Conservation (phyloP, 1,140 invertebrate genomes). For the Papilio machaon region DNA sequence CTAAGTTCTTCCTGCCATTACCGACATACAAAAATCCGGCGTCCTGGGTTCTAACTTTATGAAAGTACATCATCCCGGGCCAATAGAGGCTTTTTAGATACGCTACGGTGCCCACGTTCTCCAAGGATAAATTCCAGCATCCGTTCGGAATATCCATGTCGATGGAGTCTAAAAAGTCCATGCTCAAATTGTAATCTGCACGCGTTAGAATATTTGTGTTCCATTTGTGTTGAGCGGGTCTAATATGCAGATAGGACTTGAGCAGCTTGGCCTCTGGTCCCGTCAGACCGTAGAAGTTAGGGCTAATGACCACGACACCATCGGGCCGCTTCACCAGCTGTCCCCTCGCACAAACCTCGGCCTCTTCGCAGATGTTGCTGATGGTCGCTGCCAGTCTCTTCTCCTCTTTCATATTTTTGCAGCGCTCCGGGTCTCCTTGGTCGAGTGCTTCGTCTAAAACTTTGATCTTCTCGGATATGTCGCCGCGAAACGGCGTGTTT, state of each 20-base stretch:
- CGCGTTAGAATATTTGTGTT: slow-evolving; percentile 87
- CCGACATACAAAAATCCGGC: slow-evolving; percentile 89
- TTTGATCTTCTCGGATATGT: slow-evolving; percentile 70
- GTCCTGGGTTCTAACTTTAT: slow-evolving; percentile 85
- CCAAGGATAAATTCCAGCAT: slow-evolving; percentile 85
- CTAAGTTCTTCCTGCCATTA: slow-evolving; percentile 87
- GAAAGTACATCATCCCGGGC: slow-evolving; percentile 89
- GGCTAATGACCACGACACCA: slow-evolving; percentile 85
- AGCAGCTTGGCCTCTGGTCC: slow-evolving; percentile 83
- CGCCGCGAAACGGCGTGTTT: slow-evolving; percentile 70
- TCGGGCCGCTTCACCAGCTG: slow-evolving; percentile 86
- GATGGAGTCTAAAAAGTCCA: slow-evolving; percentile 89
- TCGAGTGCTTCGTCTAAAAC: slow-evolving; percentile 77
- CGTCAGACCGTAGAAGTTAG: slow-evolving; percentile 85
- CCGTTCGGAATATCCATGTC: slow-evolving; percentile 85
- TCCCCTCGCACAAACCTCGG: slow-evolving; percentile 87
- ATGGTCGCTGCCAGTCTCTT: slow-evolving; percentile 87
- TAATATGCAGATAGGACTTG: slow-evolving; percentile 86
- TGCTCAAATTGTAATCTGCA: slow-evolving; percentile 88
- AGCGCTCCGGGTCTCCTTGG: slow-evolving; percentile 74
- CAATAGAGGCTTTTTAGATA: slow-evolving; percentile 87
- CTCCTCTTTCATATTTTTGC: slow-evolving; percentile 87
- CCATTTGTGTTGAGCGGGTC: slow-evolving; percentile 85
- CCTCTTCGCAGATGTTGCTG: slow-evolving; percentile 86
- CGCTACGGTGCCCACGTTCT: slow-evolving; percentile 81